Conservation (phyloP, 2,888 invertebrate genomes). For the Volucella bombylans region DNA sequence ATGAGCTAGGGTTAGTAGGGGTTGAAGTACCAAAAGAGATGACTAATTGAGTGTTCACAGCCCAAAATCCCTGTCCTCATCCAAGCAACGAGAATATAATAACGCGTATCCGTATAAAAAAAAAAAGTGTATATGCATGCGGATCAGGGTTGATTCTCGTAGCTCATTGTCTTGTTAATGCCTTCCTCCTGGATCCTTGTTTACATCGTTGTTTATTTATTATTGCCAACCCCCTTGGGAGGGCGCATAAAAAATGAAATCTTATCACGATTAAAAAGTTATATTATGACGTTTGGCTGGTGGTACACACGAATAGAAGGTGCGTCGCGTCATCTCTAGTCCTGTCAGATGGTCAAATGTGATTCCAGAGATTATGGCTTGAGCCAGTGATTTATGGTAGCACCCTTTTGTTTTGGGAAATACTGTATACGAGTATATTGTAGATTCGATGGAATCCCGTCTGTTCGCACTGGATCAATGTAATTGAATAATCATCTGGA, state of each 20-base stretch:
- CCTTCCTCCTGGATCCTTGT: conserved; percentile 63
- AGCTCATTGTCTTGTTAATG: conserved; percentile 54
- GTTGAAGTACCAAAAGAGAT: conserved; percentile 43
- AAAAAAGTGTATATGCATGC: conserved; percentile 35
- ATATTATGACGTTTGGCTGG: conserved; percentile 68
- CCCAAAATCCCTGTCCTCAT: conserved; percentile 52
- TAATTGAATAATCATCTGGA: conserved; percentile 74
- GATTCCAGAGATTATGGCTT: conserved; percentile 61
- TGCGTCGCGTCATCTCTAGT: conserved; percentile 7
- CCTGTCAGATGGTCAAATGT: conserved; percentile 72
- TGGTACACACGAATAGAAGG: conserved; percentile 12
- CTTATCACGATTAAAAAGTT: conserved; percentile 72
- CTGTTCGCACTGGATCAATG: conserved; percentile 58
- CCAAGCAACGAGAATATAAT: too few species aligned
- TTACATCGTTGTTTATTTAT: conserved; percentile 74
- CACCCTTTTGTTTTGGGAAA: conserved; percentile 45
- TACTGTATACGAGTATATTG: too few species aligned
- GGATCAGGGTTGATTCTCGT: conserved; percentile 13
- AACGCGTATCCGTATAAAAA: conserved; percentile 26
- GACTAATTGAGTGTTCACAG: conserved; percentile 74
- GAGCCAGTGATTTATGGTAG: conserved; percentile 61
- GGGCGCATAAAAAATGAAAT: conserved; percentile 31
- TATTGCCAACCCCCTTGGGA: conserved; percentile 65
- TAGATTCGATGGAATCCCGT: conserved; percentile 34
- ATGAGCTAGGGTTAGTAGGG: conserved; percentile 7